Conservation (phyloP, 2,113 vertebrate genomes). For the Mus pahari region DNA sequence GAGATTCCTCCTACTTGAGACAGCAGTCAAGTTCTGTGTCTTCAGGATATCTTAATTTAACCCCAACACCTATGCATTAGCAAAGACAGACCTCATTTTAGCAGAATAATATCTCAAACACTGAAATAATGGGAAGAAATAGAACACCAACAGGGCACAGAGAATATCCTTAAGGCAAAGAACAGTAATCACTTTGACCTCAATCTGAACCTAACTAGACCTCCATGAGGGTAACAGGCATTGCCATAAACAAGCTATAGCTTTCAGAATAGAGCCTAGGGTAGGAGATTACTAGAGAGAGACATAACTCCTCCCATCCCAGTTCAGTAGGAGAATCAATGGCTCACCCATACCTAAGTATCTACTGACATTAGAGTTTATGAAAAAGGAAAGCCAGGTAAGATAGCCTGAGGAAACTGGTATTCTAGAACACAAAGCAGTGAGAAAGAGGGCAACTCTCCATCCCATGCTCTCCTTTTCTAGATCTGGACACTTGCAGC, state of each 20-base stretch:
- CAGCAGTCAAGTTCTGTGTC: background rate
- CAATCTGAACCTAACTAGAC: background rate
- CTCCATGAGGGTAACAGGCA: rapidly evolving
- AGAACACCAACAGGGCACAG: background rate
- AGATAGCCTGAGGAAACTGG: rapidly evolving
- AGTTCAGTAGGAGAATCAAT: background rate
- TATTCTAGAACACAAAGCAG: background rate
- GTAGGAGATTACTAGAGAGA: background rate
- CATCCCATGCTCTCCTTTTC: background rate
- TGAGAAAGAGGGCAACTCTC: background rate
- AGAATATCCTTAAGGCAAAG: too few relatives aligned
- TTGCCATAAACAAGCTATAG: background rate
- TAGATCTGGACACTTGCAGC: background rate
- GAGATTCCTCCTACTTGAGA: background rate
- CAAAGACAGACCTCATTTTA: background rate
- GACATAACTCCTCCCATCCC: too few relatives aligned
- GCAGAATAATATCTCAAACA: background rate
- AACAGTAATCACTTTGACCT: rapidly evolving
- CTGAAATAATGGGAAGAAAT: background rate
- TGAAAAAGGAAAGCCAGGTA: rapidly evolving
- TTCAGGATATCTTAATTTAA: background rate
- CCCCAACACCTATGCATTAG: background rate
- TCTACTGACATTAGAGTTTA: background rate
- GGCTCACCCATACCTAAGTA: too few relatives aligned
- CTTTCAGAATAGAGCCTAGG: background rate